Percentiles rank a stretch among this genome's conserved stretches.
phyloP scores from a whole-genome alignment of 2,888 invertebrate genomes.

The Dyspetes luteomarginatus region DNA sequence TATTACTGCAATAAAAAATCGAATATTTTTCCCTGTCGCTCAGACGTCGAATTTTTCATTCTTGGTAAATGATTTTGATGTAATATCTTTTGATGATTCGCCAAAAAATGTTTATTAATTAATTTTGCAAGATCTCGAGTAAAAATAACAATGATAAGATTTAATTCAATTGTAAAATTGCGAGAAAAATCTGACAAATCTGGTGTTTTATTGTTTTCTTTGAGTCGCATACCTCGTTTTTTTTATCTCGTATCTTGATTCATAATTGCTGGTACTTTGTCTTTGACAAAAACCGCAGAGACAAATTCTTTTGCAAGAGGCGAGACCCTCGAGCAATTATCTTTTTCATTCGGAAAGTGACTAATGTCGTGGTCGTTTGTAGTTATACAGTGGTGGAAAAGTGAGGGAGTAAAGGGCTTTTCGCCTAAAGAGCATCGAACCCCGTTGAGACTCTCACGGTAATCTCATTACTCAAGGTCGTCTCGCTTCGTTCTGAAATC shows the following conservation, averaged over 20 bases:
- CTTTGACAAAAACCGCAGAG: constrained; percentile 23
- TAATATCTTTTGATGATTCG: neutral
- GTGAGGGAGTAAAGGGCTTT: constrained; percentile 22
- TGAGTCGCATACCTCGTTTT: neutral
- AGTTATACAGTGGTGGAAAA: constrained; percentile 34
- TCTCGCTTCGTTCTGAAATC: constrained; percentile 34
- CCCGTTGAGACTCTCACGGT: constrained; percentile 3
- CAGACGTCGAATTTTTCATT: neutral
- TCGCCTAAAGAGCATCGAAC: constrained; percentile 38
- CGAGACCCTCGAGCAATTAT: constrained; percentile 44
- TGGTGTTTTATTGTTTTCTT: neutral
- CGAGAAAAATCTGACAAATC: constrained; percentile 3
- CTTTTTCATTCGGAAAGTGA: constrained; percentile 49
- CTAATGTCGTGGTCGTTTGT: constrained; percentile 21
- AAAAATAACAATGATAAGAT: too few relatives aligned
- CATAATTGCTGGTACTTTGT: constrained; percentile 42
- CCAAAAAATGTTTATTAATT: neutral
- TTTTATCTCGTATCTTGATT: constrained; percentile 2
- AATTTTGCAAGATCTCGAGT: neutral
- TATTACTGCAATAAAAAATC: too few relatives aligned
- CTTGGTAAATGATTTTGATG: neutral
- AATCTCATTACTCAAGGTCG: constrained; percentile 55
- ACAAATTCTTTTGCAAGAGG: constrained; percentile 29
- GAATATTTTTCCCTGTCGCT: neutral
- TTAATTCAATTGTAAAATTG: neutral